Evolutionary conservation across 2,888 invertebrate genomes (phyloP).

Genomic region (Homarus gammarus): DNA sequence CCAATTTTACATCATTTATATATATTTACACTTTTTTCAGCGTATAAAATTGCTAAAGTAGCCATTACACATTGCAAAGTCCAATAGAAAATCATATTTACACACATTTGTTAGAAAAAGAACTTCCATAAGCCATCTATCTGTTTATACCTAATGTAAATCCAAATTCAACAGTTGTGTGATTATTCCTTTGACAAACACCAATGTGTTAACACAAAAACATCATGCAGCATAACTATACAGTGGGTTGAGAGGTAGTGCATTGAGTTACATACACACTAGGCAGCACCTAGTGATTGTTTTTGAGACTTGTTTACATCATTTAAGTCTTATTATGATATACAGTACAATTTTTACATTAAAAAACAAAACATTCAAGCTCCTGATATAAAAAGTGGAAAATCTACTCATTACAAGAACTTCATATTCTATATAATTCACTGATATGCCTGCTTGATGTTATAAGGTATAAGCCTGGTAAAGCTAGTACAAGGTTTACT

Average conservation of each 20-base stretch:
- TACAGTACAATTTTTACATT: too few relatives aligned
- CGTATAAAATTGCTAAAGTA: constrained; percentile 27
- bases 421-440: not conserved
- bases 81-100: constrained; percentile 36
- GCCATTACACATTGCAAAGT: not conserved
- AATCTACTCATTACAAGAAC: too few relatives aligned
- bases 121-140: constrained; percentile 14
- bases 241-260: not conserved
- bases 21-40: constrained; percentile 29
- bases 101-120: not conserved
- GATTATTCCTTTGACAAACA: not conserved
- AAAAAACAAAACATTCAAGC: too few relatives aligned
- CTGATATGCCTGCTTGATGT: not conserved
- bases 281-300: not conserved
- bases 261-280: not conserved
- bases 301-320: not conserved
- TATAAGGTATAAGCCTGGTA: not conserved
- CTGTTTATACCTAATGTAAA: not conserved
- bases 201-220: constrained; percentile 1
- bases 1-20: constrained; percentile 4
- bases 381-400: too few relatives aligned
- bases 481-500: not conserved
- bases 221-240: not conserved
- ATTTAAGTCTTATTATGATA: not conserved
- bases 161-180: not conserved